These are phyloP conservation scores for Hyalella azteca DNA, from an alignment of 2,888 invertebrate genomes.

Conservation along the genomic window DNA sequence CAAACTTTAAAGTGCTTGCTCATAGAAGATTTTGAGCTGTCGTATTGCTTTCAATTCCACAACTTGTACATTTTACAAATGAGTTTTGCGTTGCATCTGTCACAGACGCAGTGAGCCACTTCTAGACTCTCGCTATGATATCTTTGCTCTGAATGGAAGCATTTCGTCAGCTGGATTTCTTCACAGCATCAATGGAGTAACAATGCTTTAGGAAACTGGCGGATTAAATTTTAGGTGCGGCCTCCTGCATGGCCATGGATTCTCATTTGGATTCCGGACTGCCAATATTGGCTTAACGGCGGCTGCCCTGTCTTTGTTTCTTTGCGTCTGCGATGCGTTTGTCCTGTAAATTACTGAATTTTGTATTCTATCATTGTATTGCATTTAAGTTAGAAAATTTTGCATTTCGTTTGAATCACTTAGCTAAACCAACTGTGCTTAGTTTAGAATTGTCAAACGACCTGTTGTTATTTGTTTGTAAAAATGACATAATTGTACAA, in stretches of 20 bases:
- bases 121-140: too few relatives aligned
- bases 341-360: too few relatives aligned
- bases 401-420: too few relatives aligned
- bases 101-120: too few relatives aligned
- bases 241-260: neutral
- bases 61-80: neutral
- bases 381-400: too few relatives aligned
- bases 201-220: neutral
- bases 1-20: constrained; percentile 34
- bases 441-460: too few relatives aligned
- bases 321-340: too few relatives aligned
- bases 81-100: too few relatives aligned
- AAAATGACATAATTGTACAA: too few relatives aligned
- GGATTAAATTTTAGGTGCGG: neutral
- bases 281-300: neutral
- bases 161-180: constrained; percentile 12
- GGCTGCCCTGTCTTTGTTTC: neutral
- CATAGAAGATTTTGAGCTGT: constrained; percentile 27
- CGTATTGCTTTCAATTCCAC: constrained; percentile 4
- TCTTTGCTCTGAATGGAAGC: neutral
- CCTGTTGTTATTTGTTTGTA: too few relatives aligned
- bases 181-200: constrained; percentile 18
- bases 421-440: too few relatives aligned
- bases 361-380: too few relatives aligned
- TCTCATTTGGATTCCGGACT: constrained; percentile 26